Base-by-base conservation (phyloP, 2,888 invertebrate species). In the Parelbella ahira region DNA sequence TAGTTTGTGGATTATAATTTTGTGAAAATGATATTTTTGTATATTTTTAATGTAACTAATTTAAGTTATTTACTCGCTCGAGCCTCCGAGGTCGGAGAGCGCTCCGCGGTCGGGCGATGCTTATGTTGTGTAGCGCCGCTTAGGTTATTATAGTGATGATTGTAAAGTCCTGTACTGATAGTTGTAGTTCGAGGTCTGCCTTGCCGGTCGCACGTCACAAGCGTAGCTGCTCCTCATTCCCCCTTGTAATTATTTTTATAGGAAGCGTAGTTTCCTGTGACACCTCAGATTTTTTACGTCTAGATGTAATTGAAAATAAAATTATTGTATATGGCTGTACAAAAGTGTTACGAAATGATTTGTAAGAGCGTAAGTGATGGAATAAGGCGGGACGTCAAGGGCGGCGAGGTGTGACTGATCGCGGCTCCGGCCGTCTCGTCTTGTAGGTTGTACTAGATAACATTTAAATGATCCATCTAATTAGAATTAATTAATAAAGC, bases 401-500 rank as follows among this genome's bases (percentile, higher is more conserved):
- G 76, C 66, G 74, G 65, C 67, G 71, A 56, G 53, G 58, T 56
- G 53, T 56, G 64, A 65, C 64, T 63, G 59, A 55, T 54, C 76
- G 73, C 67, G 65, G 69, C 75, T 65, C 71, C 68, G 60, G 72
- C 64, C 74, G 78, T 63, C 76, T 59, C 72, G 73, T 58, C 76
- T 73, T 59, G 78, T 83, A 86, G 83, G 83, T 83, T 83, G 84
- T 84, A 83, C 78, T 86, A 87, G 86, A 84, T 84, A 79, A 88
- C 87, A 79, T 87, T 87, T 87, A 83, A 80, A 89, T 87, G 89
- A 90, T 88, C 88, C 89, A 89, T 89, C 88, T 89, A 88, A 87
- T 36, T 89, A 89, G 89, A 89, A 89, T 90, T 89, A 89, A 89
- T 89, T 89, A 84, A 89, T 89, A 89, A 90, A 90, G 89, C 88